Conservation (phyloP, 2,797 vertebrate species). For the Propithecus deckenii region DNA sequence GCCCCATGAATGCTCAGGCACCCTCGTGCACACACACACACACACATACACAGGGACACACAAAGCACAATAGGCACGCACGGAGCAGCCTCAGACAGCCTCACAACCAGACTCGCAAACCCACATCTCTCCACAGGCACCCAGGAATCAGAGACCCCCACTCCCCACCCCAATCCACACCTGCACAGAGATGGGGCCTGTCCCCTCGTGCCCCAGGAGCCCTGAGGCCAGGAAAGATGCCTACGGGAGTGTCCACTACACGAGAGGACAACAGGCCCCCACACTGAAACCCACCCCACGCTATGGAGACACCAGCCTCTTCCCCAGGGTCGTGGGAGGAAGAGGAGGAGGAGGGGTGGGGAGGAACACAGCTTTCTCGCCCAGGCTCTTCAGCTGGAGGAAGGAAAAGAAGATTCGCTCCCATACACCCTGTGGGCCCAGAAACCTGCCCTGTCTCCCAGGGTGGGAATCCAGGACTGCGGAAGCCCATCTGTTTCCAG, state of each 20-base stretch:
- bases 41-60: neutral
- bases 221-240: fast-evolving
- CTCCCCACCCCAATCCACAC: no score
- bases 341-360: neutral
- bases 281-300: fast-evolving
- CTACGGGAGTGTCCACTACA: neutral
- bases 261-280: neutral
- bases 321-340: neutral
- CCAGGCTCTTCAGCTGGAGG: neutral
- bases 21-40: neutral
- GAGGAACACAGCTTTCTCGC: neutral
- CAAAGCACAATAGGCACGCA: neutral
- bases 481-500: neutral
- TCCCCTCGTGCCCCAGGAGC: neutral
- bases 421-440: neutral
- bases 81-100: neutral
- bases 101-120: neutral
- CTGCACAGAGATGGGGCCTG: neutral
- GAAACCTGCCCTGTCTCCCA: neutral
- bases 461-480: neutral
- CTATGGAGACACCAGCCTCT: neutral
- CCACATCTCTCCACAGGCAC: neutral
- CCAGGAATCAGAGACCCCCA: neutral
- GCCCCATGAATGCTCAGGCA: neutral
- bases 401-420: neutral